Conservation (phyloP, 2,797 vertebrate species). For the Naso thynnoides region DNA sequence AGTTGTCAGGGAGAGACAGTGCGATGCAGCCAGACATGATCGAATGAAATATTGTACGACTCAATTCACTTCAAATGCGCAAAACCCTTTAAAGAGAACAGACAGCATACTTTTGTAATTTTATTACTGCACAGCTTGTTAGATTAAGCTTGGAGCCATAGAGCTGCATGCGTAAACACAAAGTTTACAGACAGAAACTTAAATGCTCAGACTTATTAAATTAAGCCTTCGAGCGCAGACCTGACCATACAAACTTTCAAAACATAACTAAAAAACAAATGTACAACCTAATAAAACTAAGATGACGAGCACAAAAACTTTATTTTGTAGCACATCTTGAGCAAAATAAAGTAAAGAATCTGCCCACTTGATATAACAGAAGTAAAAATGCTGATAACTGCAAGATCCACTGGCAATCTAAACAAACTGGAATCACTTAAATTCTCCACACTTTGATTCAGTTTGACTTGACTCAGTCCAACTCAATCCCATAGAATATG, state of each 20-base stretch:
- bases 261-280: conserved; percentile 5
- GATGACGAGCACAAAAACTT: background rate
- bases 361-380: conserved; percentile 1
- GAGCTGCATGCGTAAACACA: background rate
- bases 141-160: background rate
- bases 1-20: background rate
- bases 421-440: conserved; percentile 48
- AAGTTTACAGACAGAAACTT: conserved; percentile 9
- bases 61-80: background rate
- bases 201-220: conserved; percentile 12
- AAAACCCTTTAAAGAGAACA: background rate
- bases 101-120: background rate
- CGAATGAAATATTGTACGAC: background rate
- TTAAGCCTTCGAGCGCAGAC: background rate
- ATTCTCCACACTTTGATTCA: conserved; percentile 24
- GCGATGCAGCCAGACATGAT: conserved; percentile 13
- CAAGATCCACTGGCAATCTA: conserved; percentile 17
- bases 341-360: conserved; percentile 7
- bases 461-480: conserved; percentile 29
- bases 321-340: background rate
- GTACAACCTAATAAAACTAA: background rate
- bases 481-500: conserved; percentile 42
- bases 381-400: background rate
- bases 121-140: background rate
- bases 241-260: background rate